Conservation (phyloP, 2,888 invertebrate species). For the Mantis religiosa region DNA sequence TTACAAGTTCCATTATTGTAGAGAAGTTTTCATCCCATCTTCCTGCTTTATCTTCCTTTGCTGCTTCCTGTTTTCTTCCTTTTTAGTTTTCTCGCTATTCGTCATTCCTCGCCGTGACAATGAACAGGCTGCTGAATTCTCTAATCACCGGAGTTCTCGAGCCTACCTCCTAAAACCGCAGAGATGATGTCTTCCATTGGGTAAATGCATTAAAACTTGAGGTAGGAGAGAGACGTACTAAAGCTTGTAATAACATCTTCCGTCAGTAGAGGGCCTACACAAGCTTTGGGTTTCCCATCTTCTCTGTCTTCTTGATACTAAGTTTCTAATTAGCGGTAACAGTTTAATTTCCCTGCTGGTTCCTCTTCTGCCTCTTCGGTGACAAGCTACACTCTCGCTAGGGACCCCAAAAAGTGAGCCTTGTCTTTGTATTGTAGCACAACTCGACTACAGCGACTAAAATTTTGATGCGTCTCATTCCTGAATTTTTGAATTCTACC, state of each 20-base stretch:
- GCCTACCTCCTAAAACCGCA: background rate
- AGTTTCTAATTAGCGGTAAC: conserved; percentile 10
- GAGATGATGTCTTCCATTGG: background rate
- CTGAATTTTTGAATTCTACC: too few relatives aligned
- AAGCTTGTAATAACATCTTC: background rate
- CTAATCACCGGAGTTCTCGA: background rate
- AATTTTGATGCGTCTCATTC: too few relatives aligned
- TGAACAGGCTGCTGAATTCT: background rate
- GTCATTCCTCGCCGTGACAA: background rate
- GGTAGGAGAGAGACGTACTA: background rate
- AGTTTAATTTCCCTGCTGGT: conserved; percentile 1
- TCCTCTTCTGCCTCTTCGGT: background rate
- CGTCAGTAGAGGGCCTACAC: background rate
- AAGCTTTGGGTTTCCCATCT: background rate
- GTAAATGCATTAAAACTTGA: conserved; percentile 7
- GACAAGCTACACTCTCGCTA: background rate
- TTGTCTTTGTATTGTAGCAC: background rate
- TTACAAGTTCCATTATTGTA: conserved; percentile 5
- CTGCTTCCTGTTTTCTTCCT: background rate
- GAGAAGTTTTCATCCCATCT: background rate
- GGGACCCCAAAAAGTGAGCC: background rate
- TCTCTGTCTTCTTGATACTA: background rate
- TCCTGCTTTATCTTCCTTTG: background rate
- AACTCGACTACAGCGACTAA: too few relatives aligned
- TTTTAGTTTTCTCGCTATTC: background rate